phyloP scores from a whole-genome alignment of 1,140 invertebrate genomes.

The Hypsibius dujardini region DNA sequence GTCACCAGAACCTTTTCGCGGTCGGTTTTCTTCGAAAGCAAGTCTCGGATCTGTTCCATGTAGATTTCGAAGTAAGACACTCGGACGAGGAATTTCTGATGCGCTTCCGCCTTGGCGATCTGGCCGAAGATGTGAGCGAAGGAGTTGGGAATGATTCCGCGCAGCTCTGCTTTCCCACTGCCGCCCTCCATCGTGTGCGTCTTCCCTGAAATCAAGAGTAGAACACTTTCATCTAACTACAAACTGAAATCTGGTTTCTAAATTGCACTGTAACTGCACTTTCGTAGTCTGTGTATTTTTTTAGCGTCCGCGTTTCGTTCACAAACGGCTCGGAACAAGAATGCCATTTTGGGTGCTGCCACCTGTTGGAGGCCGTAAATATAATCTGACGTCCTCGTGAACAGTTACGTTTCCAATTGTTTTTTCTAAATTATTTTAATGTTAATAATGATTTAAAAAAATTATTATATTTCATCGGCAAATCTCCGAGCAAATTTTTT shows the following conservation, averaged over 20 bases:
- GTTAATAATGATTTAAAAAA: too few relatives aligned
- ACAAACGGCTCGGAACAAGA: neutral
- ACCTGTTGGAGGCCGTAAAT: too few relatives aligned
- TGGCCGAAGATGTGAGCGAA: constrained; percentile 58
- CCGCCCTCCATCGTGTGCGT: constrained; percentile 55
- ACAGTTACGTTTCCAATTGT: too few relatives aligned
- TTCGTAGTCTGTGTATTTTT: too few relatives aligned
- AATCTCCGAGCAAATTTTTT: too few relatives aligned
- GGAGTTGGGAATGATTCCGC: constrained; percentile 65
- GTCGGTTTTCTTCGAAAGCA: constrained; percentile 39
- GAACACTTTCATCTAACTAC: too few relatives aligned
- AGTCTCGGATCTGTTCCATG: constrained; percentile 61
- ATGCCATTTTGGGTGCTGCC: too few relatives aligned
- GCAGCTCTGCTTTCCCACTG: constrained; percentile 56
- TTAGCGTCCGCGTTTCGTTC: neutral
- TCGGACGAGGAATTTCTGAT: constrained; percentile 57
- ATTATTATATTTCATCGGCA: too few relatives aligned
- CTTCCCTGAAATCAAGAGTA: constrained; percentile 34
- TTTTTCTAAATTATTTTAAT: too few relatives aligned
- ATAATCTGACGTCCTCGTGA: too few relatives aligned
- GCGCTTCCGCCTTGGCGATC: constrained; percentile 51
- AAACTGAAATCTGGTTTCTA: too few relatives aligned
- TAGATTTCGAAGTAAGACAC: constrained; percentile 76
- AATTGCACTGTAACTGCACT: too few relatives aligned
- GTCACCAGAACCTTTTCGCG: constrained; percentile 38